Evolutionary conservation across 1,140 invertebrate species (phyloP).

Genomic region (Cataglyphis hispanica): DNA sequence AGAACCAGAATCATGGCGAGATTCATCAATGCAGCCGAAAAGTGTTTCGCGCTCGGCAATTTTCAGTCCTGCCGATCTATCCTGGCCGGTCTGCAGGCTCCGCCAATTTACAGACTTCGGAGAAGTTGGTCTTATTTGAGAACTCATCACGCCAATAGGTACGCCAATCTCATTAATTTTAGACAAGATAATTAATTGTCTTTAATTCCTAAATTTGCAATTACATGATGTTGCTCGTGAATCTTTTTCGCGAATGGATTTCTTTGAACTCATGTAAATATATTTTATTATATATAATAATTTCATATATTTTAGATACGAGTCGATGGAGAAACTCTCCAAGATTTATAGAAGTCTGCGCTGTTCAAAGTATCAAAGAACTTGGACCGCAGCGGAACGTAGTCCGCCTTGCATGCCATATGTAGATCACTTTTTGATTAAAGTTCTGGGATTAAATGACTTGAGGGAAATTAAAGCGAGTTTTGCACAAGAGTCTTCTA

Average conservation of each 20-base stretch:
- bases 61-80: constrained; percentile 87
- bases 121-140: constrained; percentile 86
- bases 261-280: not conserved
- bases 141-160: constrained; percentile 85
- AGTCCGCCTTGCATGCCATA: constrained; percentile 84
- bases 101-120: constrained; percentile 86
- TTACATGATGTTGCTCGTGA: not conserved
- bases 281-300: too few species aligned
- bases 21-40: constrained; percentile 87
- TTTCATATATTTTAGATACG: constrained; percentile 79
- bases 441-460: constrained; percentile 78
- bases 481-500: not conserved
- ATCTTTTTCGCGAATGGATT: not conserved
- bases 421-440: constrained; percentile 84
- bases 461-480: not conserved
- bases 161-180: not conserved
- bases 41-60: constrained; percentile 86
- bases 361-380: constrained; percentile 79
- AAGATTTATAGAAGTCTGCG: constrained; percentile 83
- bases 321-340: constrained; percentile 85
- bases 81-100: constrained; percentile 86
- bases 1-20: constrained; percentile 86
- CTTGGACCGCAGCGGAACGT: constrained; percentile 80
- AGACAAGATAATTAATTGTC: not conserved
- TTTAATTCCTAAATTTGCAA: not conserved